These are phyloP conservation scores for Gonatopus flavifemur DNA, from an alignment of 1,140 invertebrate species.

Conservation along the genomic window DNA sequence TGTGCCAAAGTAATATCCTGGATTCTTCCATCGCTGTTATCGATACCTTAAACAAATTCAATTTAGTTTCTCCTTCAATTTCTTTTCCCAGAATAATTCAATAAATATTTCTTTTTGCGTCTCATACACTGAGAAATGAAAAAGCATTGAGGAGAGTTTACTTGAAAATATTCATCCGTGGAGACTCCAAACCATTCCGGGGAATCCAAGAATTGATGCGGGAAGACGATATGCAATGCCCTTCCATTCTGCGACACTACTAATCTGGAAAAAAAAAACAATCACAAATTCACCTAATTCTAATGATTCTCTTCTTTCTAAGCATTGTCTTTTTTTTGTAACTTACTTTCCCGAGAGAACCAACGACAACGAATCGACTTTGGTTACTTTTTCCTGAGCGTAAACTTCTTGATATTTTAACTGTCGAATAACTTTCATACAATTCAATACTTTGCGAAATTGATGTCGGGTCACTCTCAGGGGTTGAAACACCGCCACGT, in stretches of 20 bases:
- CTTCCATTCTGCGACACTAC: constrained; percentile 84
- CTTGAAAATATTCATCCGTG: constrained; percentile 86
- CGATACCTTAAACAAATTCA: constrained; percentile 66
- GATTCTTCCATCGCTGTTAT: constrained; percentile 88
- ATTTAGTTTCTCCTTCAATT: not conserved
- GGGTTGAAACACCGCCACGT: constrained; percentile 79
- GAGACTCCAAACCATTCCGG: constrained; percentile 91
- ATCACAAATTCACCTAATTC: not conserved
- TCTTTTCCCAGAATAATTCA: no score
- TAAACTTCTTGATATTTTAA: constrained; percentile 84
- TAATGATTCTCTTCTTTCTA: no score
- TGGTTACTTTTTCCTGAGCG: constrained; percentile 85
- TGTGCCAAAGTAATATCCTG: constrained; percentile 82
- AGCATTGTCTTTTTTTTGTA: no score
- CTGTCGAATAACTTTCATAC: constrained; percentile 77
- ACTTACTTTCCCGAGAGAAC: constrained; percentile 86
- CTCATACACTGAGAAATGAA: not conserved
- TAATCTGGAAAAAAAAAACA: constrained; percentile 63
- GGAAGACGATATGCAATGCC: constrained; percentile 84
- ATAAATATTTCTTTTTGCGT: not conserved
- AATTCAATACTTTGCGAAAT: constrained; percentile 79
- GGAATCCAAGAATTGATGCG: constrained; percentile 89
- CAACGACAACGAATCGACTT: constrained; percentile 83
- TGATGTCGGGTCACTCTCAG: constrained; percentile 77
- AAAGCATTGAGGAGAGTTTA: constrained; percentile 47